Evolutionary conservation across 2,888 invertebrate genomes (phyloP).

Genomic region (Apocheima hispidaria): DNA sequence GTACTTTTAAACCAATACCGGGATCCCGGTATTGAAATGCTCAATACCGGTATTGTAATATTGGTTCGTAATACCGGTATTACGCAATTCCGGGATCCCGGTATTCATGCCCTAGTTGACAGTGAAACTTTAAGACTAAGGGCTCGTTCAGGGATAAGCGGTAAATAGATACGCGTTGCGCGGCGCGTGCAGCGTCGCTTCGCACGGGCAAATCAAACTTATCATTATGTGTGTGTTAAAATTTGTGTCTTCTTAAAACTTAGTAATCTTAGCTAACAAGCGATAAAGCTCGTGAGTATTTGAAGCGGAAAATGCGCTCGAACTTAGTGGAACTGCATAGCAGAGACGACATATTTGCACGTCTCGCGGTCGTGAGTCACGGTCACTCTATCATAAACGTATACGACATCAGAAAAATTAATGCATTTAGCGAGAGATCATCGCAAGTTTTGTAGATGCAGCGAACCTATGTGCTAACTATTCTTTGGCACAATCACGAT

Average conservation of each 20-base stretch:
- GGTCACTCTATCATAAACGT: constrained; percentile 45
- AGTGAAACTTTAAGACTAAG: too few relatives aligned
- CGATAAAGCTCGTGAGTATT: not conserved
- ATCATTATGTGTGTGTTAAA: too few relatives aligned
- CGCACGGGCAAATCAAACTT: too few relatives aligned
- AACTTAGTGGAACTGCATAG: constrained; percentile 22
- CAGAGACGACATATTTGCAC: constrained; percentile 66
- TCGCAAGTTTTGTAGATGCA: not conserved
- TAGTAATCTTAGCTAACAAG: not conserved
- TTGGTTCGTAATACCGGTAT: too few relatives aligned
- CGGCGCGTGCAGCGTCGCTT: too few relatives aligned
- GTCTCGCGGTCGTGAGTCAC: constrained; percentile 52
- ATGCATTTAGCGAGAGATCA: constrained; percentile 23
- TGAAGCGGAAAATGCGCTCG: constrained; percentile 8
- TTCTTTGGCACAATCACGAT: not conserved
- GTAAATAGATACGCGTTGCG: too few relatives aligned
- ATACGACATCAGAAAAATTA: constrained; percentile 38
- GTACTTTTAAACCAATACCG: too few relatives aligned
- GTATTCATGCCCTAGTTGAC: too few relatives aligned
- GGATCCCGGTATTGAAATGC: too few relatives aligned
- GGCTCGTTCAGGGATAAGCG: too few relatives aligned
- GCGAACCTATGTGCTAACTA: not conserved
- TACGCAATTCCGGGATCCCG: too few relatives aligned
- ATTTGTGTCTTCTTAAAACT: not conserved
- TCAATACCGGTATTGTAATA: too few relatives aligned